A percentile compares a stretch with the other conserved stretches of the same genome.
Evolutionary conservation across 2,113 vertebrate genomes (phyloP).

Genomic region (Haemorhous mexicanus): DNA sequence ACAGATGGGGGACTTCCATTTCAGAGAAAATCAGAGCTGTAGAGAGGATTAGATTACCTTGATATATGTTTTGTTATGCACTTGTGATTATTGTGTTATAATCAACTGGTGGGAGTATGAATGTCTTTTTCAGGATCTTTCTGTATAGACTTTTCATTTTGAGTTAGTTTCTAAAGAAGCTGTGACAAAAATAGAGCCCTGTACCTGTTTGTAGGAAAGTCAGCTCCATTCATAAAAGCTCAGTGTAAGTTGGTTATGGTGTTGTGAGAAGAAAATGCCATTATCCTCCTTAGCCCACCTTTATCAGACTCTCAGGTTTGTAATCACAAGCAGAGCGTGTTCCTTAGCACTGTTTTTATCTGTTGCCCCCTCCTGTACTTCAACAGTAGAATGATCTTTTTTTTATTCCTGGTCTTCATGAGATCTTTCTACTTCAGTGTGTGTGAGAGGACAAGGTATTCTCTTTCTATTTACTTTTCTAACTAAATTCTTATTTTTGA

Average conservation of each 20-base stretch:
- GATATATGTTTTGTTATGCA: background rate
- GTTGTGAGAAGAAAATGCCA: background rate
- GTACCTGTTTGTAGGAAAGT: background rate
- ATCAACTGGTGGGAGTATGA: background rate
- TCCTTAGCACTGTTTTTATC: background rate
- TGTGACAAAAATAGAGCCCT: background rate
- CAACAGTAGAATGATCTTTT: background rate
- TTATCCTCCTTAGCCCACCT: background rate
- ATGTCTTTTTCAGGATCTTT: background rate
- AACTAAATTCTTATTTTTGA: background rate
- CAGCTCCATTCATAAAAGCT: background rate
- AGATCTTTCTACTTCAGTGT: background rate
- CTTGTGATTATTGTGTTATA: background rate
- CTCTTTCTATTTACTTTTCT: background rate
- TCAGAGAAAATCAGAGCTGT: background rate
- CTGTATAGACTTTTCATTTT: background rate
- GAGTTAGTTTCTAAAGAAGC: background rate
- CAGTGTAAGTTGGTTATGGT: background rate
- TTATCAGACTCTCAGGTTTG: background rate
- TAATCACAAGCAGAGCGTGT: background rate
- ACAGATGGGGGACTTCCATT: background rate
- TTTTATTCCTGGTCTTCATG: background rate
- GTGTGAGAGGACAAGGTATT: background rate
- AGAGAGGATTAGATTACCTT: background rate
- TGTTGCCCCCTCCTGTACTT: background rate